These are phyloP conservation scores for Drosophila recens DNA, from an alignment of 2,888 invertebrate genomes.

Conservation along the genomic window DNA sequence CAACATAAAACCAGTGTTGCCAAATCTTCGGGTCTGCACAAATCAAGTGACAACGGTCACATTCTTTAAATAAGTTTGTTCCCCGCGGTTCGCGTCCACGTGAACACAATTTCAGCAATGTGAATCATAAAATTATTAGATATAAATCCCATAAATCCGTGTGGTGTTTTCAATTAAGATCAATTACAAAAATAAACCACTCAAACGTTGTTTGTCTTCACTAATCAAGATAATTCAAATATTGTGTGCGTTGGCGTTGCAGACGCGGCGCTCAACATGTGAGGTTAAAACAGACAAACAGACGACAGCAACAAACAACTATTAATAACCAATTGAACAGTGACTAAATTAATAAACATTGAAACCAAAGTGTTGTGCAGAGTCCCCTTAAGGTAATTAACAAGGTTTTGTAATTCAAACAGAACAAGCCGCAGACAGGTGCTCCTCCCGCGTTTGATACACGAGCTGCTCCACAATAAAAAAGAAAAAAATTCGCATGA, in stretches of 20 bases:
- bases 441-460: conserved; percentile 35
- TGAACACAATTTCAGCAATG: conserved; percentile 76
- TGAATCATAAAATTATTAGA: conserved; percentile 67
- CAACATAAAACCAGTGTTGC: too few relatives aligned
- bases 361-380: conserved; percentile 19
- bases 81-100: conserved; percentile 74
- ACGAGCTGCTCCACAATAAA: conserved; percentile 9
- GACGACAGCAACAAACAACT: conserved; percentile 49
- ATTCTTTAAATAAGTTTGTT: conserved; percentile 46
- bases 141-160: conserved; percentile 50
- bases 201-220: not conserved
- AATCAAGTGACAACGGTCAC: too few relatives aligned
- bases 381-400: conserved; percentile 59
- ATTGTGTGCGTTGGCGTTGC: conserved; percentile 57
- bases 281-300: conserved; percentile 82
- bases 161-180: conserved; percentile 21
- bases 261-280: conserved; percentile 82
- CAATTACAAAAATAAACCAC: conserved; percentile 6
- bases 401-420: conserved; percentile 13
- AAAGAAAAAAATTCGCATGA: conserved; percentile 31
- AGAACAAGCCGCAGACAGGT: conserved; percentile 6
- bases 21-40: too few relatives aligned
- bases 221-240: conserved; percentile 15
- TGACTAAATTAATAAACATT: conserved; percentile 23
- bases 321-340: conserved; percentile 38